phyloP scores from a whole-genome alignment of 2,888 invertebrate species.

The Caenorhabditis drosophilae region DNA sequence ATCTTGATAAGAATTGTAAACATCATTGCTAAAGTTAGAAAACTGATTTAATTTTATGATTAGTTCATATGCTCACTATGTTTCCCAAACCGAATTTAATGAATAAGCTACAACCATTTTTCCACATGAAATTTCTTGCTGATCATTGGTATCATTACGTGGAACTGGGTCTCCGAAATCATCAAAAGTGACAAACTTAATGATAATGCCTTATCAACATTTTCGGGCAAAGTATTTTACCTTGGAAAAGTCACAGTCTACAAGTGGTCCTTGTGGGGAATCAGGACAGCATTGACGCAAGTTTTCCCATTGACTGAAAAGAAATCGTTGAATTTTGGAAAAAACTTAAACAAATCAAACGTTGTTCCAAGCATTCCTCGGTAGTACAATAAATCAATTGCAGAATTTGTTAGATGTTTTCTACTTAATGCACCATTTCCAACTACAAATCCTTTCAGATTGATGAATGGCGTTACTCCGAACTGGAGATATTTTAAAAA shows the following conservation, averaged over 20 bases:
- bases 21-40: slow-evolving; percentile 46
- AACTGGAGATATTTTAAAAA: slow-evolving; percentile 28
- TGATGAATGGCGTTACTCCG: slow-evolving; percentile 43
- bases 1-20: slow-evolving; percentile 58
- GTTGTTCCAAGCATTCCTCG: slow-evolving; percentile 54
- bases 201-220: background rate
- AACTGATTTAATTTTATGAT: background rate
- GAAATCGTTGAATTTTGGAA: slow-evolving; percentile 1
- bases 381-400: slow-evolving; percentile 55
- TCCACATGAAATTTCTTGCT: slow-evolving; percentile 37
- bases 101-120: slow-evolving; percentile 41
- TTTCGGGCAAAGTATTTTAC: slow-evolving; percentile 5
- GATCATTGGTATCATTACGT: slow-evolving; percentile 21
- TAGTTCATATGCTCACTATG: slow-evolving; percentile 21
- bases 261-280: slow-evolving; percentile 30
- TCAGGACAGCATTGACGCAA: slow-evolving; percentile 48
- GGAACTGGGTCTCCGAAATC: slow-evolving; percentile 37
- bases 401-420: slow-evolving; percentile 52
- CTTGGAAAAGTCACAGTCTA: slow-evolving; percentile 52
- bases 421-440: slow-evolving; percentile 64
- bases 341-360: slow-evolving; percentile 18
- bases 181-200: slow-evolving; percentile 32
- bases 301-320: slow-evolving; percentile 30
- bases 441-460: slow-evolving; percentile 62
- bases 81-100: slow-evolving; percentile 44